Evolutionary conservation across 2,888 invertebrate genomes (phyloP).

Genomic region (Rambutsinella grinnellia): DNA sequence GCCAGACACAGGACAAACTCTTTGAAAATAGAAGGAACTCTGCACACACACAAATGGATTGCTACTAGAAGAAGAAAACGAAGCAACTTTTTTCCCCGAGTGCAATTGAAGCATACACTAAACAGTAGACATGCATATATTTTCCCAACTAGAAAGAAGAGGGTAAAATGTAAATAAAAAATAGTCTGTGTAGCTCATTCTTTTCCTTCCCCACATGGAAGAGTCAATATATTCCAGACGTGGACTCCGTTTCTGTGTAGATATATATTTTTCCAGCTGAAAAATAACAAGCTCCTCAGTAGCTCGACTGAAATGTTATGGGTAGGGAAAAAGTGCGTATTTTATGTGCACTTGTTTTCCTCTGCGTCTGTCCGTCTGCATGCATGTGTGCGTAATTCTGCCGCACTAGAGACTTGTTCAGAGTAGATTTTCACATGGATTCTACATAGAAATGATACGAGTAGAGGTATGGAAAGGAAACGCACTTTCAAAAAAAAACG

Average conservation of each 20-base stretch:
- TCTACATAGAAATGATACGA: background rate
- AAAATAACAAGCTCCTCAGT: too few relatives aligned
- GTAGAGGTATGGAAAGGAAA: background rate
- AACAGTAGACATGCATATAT: background rate
- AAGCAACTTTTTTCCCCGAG: too few relatives aligned
- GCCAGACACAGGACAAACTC: background rate
- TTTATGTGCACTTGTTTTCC: background rate
- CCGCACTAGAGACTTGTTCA: background rate
- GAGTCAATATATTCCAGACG: background rate
- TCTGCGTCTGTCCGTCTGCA: background rate
- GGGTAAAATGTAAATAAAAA: conserved; percentile 6
- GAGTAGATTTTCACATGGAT: background rate
- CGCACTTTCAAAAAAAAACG: background rate
- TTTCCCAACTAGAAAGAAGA: background rate
- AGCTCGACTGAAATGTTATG: too few relatives aligned
- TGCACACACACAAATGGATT: too few relatives aligned
- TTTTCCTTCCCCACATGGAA: background rate
- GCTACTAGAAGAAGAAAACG: too few relatives aligned
- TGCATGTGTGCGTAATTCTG: background rate
- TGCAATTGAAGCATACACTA: too few relatives aligned
- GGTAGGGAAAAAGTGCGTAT: too few relatives aligned
- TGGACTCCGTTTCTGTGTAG: background rate
- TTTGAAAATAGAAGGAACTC: background rate
- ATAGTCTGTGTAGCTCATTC: background rate
- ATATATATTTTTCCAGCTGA: background rate